Conservation (phyloP, 2,113 vertebrate species). For the Anas platyrhynchos region DNA sequence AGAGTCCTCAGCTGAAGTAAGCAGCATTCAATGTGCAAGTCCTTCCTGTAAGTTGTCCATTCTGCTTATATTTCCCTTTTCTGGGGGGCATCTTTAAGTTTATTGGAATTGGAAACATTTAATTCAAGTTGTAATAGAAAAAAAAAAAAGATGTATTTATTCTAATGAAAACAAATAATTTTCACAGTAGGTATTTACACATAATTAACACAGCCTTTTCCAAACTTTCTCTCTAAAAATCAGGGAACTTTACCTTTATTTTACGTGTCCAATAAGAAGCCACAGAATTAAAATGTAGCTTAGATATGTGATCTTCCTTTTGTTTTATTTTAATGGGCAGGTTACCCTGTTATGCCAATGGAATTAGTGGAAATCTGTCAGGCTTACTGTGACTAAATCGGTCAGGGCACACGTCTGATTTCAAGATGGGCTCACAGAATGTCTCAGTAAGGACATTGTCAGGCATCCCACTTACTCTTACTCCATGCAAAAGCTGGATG, state of each 20-base stretch:
- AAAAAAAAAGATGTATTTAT: background rate
- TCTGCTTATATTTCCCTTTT: background rate
- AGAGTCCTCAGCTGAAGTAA: background rate
- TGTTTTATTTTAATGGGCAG: background rate
- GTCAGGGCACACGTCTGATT: fast-evolving
- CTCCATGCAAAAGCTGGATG: background rate
- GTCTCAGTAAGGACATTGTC: background rate
- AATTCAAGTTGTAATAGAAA: background rate
- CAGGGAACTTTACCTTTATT: background rate
- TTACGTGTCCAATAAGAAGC: background rate
- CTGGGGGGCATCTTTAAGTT: background rate
- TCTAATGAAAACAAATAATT: background rate
- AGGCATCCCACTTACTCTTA: fast-evolving
- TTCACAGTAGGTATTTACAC: background rate
- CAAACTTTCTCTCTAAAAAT: background rate
- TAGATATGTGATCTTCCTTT: background rate
- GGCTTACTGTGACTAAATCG: background rate
- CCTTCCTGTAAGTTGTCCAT: background rate
- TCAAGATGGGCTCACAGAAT: background rate
- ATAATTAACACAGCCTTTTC: background rate
- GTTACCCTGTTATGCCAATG: background rate
- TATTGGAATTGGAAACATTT: background rate
- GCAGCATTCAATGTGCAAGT: background rate
- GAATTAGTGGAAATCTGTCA: background rate
- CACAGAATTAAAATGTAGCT: background rate